These are phyloP conservation scores for Meteorus colon DNA, from an alignment of 2,888 invertebrate species.

Conservation along the genomic window DNA sequence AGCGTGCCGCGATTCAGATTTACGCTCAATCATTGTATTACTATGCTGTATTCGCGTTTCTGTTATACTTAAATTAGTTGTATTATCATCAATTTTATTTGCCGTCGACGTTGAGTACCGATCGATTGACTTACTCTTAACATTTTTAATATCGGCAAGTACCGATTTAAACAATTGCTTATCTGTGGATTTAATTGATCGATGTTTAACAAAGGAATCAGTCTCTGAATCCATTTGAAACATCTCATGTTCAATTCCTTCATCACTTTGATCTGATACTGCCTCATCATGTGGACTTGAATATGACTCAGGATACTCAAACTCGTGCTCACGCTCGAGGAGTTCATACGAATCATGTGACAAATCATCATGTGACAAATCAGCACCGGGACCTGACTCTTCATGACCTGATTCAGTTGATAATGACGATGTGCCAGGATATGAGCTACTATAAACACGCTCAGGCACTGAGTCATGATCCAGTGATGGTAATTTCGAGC, in stretches of 20 bases:
- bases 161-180: slow-evolving; percentile 66
- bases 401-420: slow-evolving; percentile 78
- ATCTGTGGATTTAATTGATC: slow-evolving; percentile 63
- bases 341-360: slow-evolving; percentile 93
- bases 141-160: slow-evolving; percentile 64
- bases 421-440: slow-evolving; percentile 85
- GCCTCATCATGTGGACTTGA: slow-evolving; percentile 67
- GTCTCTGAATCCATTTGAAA: slow-evolving; percentile 80
- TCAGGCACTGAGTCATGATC: slow-evolving; percentile 81
- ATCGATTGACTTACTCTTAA: slow-evolving; percentile 61
- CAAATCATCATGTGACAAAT: slow-evolving; percentile 87
- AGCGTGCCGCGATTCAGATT: slow-evolving; percentile 62
- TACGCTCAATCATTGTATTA: slow-evolving; percentile 67
- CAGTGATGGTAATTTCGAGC: slow-evolving; percentile 78
- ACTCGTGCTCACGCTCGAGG: slow-evolving; percentile 79
- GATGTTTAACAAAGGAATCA: slow-evolving; percentile 70
- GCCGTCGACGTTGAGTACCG: slow-evolving; percentile 64
- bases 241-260: slow-evolving; percentile 81
- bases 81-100: slow-evolving; percentile 43
- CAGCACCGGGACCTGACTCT: slow-evolving; percentile 79
- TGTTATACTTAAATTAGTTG: slow-evolving; percentile 60
- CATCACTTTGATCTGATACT: slow-evolving; percentile 66
- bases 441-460: slow-evolving; percentile 89
- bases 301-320: slow-evolving; percentile 70
- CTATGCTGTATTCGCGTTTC: slow-evolving; percentile 68